phyloP scores from a whole-genome alignment of 2,888 invertebrate genomes.

The Euplagia quadripunctaria region DNA sequence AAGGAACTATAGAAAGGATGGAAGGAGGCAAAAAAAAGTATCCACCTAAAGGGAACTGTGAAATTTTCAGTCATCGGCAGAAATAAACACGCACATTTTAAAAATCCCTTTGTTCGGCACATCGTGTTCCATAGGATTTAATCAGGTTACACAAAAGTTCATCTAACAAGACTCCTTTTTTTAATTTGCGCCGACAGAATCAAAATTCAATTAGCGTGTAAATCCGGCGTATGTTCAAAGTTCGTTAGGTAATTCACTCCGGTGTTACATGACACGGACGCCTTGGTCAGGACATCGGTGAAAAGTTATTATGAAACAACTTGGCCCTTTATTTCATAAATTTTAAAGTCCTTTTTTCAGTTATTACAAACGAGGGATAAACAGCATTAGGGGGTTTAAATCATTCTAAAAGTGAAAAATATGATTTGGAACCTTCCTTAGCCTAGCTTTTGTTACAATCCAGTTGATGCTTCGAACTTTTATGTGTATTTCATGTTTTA shows the following conservation, averaged over 20 bases:
- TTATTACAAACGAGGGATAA: neutral
- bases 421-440: too few relatives aligned
- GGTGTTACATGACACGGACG: slow-evolving; percentile 18
- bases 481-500: too few relatives aligned
- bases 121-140: neutral
- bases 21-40: too few relatives aligned
- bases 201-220: slow-evolving; percentile 60
- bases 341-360: neutral
- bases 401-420: neutral
- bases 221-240: slow-evolving; percentile 38
- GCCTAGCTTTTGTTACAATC: too few relatives aligned
- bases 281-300: neutral
- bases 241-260: slow-evolving; percentile 39
- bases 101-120: neutral
- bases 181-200: slow-evolving; percentile 58
- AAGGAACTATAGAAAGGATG: too few relatives aligned
- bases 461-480: too few relatives aligned
- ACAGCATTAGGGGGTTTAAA: neutral
- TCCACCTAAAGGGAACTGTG: too few relatives aligned
- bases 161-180: slow-evolving; percentile 49
- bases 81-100: neutral
- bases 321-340: neutral
- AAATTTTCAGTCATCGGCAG: neutral
- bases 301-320: neutral
- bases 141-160: slow-evolving; percentile 24